Evolutionary conservation across 2,113 vertebrate genomes (phyloP).

Genomic region (Tenebrosternarchus preto): DNA sequence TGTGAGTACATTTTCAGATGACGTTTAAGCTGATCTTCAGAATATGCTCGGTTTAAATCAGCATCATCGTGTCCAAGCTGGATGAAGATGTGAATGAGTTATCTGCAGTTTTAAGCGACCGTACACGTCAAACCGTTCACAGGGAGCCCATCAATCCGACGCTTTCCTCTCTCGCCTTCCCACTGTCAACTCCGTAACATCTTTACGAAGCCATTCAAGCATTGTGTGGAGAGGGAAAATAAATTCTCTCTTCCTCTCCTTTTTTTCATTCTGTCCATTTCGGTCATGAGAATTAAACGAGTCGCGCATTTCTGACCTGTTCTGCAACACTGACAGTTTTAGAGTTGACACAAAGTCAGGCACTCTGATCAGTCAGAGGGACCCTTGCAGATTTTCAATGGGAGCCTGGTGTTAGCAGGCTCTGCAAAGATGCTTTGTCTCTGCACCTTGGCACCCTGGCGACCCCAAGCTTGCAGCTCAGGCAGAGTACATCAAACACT

Average conservation of each 20-base stretch:
- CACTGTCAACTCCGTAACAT: background rate
- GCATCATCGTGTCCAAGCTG: background rate
- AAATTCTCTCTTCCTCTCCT: background rate
- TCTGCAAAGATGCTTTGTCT: background rate
- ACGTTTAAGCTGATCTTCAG: no score
- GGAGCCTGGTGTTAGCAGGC: constrained; percentile 12
- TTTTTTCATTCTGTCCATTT: background rate
- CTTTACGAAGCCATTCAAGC: background rate
- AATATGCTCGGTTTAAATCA: no score
- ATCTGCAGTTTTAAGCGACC: background rate
- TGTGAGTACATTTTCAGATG: no score
- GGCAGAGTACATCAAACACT: no score
- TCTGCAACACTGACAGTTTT: constrained; percentile 29
- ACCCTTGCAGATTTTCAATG: constrained; percentile 12
- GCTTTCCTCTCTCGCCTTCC: background rate
- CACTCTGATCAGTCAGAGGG: constrained; percentile 37
- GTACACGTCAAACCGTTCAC: constrained; percentile 18
- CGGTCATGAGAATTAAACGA: constrained; percentile 31
- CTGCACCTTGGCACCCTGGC: background rate
- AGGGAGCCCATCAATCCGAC: constrained; percentile 22
- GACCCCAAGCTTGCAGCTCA: constrained; percentile 46
- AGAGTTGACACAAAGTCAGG: constrained; percentile 27
- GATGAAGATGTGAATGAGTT: background rate
- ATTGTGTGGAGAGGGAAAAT: constrained; percentile 9
- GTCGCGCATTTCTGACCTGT: constrained; percentile 1